These are phyloP conservation scores for Odontamblyopus lacepedii DNA, from an alignment of 2,797 vertebrate species.

Conservation along the genomic window DNA sequence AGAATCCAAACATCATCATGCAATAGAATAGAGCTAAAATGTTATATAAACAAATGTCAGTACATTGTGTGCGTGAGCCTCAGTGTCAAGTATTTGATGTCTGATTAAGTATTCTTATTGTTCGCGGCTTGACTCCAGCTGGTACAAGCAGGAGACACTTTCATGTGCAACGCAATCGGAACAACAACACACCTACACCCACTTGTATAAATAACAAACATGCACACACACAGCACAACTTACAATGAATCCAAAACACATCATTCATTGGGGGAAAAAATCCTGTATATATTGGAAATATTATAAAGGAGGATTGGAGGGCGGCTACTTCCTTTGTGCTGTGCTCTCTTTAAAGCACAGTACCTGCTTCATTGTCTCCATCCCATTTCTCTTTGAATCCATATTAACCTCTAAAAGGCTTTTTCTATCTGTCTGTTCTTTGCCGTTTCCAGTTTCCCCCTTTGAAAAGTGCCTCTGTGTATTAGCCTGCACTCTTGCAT, in stretches of 20 bases:
- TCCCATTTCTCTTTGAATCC: slow-evolving; percentile 34
- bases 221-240: slow-evolving; percentile 16
- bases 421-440: slow-evolving; percentile 51
- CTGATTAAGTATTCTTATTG: slow-evolving; percentile 73
- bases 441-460: slow-evolving; percentile 39
- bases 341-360: slow-evolving; percentile 15
- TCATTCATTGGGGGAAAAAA: slow-evolving; percentile 32
- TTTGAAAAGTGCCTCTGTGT: slow-evolving; percentile 54
- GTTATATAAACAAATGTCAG: neutral
- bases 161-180: slow-evolving; percentile 56
- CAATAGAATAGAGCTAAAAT: neutral
- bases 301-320: slow-evolving; percentile 15
- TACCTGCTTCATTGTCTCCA: slow-evolving; percentile 30
- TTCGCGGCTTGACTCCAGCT: slow-evolving; percentile 58
- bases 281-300: slow-evolving; percentile 10
- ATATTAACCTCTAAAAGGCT: slow-evolving; percentile 64
- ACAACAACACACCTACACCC: slow-evolving; percentile 26
- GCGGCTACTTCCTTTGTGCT: slow-evolving; percentile 27
- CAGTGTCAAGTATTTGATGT: slow-evolving; percentile 66
- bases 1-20: neutral
- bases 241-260: slow-evolving; percentile 27
- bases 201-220: slow-evolving; percentile 12
- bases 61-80: slow-evolving; percentile 21
- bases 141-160: slow-evolving; percentile 59
- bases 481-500: slow-evolving; percentile 50